Base-by-base conservation (phyloP, 2,888 invertebrate species). In the Sinopyrophorus schimmeli region DNA sequence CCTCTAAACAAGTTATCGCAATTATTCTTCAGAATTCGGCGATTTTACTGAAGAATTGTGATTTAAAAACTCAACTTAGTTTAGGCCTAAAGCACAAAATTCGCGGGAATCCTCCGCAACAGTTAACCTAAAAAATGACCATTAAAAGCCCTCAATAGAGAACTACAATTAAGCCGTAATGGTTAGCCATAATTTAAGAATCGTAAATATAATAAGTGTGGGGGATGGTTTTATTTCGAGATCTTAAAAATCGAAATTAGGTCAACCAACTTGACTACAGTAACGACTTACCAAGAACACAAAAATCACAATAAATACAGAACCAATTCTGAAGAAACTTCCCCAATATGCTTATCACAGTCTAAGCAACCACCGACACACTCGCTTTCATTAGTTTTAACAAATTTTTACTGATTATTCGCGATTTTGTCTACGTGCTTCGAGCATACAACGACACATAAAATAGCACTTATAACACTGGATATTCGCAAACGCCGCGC, bases 221-320 rank as follows among this genome's bases (percentile, higher is more conserved):
- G 43, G 42, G 49, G 53, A 42, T 44, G 10, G 47, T 43, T 48
- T 47, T 48, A 53, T 48, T 53, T 53, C 43, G 38, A 48, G 43
- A 47, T 40, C 48, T 48, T 40, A 48, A 47, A 52, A 47, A 48
- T 23, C 42, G 44, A 48, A 53, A 53, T 44, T 53, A 53, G 53
- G 53, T 53, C 53, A 53, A 43, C 43, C 41, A 43, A 53, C 43
- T 43, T 47, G 41, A 47, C 41, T 48, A 47, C 44, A 47, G 46
- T 35, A 48, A 47, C 47, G 43, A 53, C 53, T 47, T 38, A 53
- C 53, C 53, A 44, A 27, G 28, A 53, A 43, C 34, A 37, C 35
- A 32, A 34, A 43, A 43, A 47, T 39, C 20, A 17, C 38, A 32
- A 27, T 9, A 18, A 32, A 26, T 39, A 32, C 24, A 15, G 21